Base-by-base conservation (phyloP, 2,797 vertebrate genomes). In the Molossus alvarezi region DNA sequence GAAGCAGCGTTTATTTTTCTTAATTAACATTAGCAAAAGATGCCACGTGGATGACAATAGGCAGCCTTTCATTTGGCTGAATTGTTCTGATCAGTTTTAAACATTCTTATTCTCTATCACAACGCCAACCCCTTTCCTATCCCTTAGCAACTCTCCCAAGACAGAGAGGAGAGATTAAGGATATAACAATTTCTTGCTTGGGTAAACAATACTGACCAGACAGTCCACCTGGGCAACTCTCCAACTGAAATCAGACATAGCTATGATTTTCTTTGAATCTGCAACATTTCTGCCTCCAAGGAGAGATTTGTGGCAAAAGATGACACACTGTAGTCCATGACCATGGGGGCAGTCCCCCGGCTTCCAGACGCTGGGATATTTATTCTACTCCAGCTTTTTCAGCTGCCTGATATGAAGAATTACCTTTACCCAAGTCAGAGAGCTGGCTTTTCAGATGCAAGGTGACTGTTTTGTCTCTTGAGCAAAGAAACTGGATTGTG, bases 1-100 rank as follows among this genome's bases (percentile, higher is more conserved):
- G 7, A 41, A 67, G 37, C 5, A 25, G 4, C 83, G 37, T 91
- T 92, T 95, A 62, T 80, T 96, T 90, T 95, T 60, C 73, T 79
- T 84, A 84, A 88, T 69, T 81, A 94, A 62, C 29, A 21, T 37
- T 62, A 69, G 57, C 41, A 72, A 88, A 79, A 81, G 41, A 48
- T 53, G 69, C 13, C 10, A 57, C 0, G 3, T 84, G 41, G 73
- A 77, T 55, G 45, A 64, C 48, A 95, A 27, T 5, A 57, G 33
- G 41, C 80, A 91, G 6, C 3, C 25, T 93, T 94, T 9, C 10
- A 17, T 55, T 64, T 41, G 33, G 60, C 65, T 37, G 51, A 89
- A 81, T 29, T 75, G 45, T 48, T 88, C 9, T n/a, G 45, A 85
- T 23, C 51, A 65, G 45, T 87, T 95, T 92, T 84, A 67, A 87